A percentile compares a stretch with the other conserved stretches of the same genome.
These are phyloP conservation scores for Magallana angulata DNA, from an alignment of 1,140 invertebrate genomes.

Conservation along the genomic window DNA sequence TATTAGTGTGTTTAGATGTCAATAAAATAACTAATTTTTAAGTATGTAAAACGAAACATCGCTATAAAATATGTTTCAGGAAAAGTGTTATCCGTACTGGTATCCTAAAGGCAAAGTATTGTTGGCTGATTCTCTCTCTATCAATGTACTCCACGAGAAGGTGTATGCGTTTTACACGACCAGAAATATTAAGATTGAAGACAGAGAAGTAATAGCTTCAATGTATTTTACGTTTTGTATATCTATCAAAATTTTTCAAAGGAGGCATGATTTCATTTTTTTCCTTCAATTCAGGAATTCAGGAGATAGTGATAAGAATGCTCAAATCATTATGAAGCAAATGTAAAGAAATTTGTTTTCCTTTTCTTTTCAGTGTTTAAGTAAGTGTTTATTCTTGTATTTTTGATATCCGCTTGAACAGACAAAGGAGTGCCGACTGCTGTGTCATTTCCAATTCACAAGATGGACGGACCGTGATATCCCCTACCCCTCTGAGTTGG, in stretches of 20 bases:
- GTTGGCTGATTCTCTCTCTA: neutral
- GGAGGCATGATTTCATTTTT: too few species aligned
- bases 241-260: too few species aligned
- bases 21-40: too few species aligned
- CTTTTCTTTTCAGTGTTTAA: too few species aligned
- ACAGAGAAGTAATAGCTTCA: neutral
- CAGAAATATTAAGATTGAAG: neutral
- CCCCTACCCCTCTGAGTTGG: neutral
- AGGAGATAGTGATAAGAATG: too few species aligned
- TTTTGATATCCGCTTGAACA: neutral
- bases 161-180: neutral
- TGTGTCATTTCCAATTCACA: constrained; percentile 2
- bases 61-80: neutral
- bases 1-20: too few species aligned
- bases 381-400: too few species aligned
- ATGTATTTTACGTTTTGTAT: too few species aligned
- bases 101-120: neutral
- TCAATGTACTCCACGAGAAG: neutral
- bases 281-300: too few species aligned
- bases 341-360: too few species aligned
- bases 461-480: neutral
- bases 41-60: too few species aligned
- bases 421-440: neutral
- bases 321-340: too few species aligned
- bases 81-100: neutral